Conservation (phyloP, 2,888 invertebrate genomes). For the Dione juno region DNA sequence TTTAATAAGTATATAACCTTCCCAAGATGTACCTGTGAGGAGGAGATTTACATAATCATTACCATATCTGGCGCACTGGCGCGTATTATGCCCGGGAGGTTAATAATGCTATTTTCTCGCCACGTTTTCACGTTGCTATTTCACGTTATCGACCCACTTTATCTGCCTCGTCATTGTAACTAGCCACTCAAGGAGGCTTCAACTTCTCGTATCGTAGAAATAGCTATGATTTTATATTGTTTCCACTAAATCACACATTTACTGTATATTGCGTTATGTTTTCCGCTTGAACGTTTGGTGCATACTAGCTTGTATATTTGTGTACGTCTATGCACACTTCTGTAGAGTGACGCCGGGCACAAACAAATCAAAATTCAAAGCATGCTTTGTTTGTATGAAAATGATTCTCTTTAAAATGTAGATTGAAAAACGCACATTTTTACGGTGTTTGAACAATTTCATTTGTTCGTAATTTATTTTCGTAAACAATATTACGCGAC, state of each 20-base stretch:
- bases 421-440: slow-evolving; percentile 34
- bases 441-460: slow-evolving; percentile 35
- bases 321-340: neutral
- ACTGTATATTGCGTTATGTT: slow-evolving; percentile 18
- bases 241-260: slow-evolving; percentile 36
- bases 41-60: slow-evolving; percentile 84
- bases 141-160: slow-evolving; percentile 80
- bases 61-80: slow-evolving; percentile 83
- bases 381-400: slow-evolving; percentile 16
- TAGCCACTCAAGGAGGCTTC: slow-evolving; percentile 73
- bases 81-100: slow-evolving; percentile 82
- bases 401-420: slow-evolving; percentile 32
- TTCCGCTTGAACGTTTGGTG: neutral
- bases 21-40: slow-evolving; percentile 81
- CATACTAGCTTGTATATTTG: neutral
- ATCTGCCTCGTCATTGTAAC: slow-evolving; percentile 81
- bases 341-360: neutral
- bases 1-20: slow-evolving; percentile 83
- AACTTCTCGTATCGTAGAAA: slow-evolving; percentile 60
- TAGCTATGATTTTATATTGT: slow-evolving; percentile 39
- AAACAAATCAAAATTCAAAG: slow-evolving; percentile 21
- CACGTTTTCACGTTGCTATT: slow-evolving; percentile 83
- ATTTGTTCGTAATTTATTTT: slow-evolving; percentile 40
- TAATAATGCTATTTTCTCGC: slow-evolving; percentile 84
- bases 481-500: slow-evolving; percentile 56